These are phyloP conservation scores for Ephestia elutella DNA, from an alignment of 1,140 invertebrate genomes.

Conservation along the genomic window DNA sequence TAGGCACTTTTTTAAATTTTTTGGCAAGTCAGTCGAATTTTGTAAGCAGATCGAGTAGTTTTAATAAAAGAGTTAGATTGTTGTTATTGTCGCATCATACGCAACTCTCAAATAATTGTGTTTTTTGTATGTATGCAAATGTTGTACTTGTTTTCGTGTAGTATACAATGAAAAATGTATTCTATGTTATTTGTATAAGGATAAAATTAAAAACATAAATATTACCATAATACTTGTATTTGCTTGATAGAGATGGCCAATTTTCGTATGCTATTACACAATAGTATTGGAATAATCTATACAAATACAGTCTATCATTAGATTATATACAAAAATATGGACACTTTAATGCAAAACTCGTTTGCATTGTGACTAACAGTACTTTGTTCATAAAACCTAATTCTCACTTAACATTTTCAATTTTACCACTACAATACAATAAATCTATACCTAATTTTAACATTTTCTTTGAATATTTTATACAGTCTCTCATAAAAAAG, in stretches of 20 bases:
- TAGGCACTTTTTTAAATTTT: no score
- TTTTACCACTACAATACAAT: constrained; percentile 1
- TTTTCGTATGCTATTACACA: constrained; percentile 10
- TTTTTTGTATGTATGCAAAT: no score
- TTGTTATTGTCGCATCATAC: no score
- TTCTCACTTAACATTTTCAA: neutral
- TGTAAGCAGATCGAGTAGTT: no score
- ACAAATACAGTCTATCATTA: constrained; percentile 27
- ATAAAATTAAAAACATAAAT: no score
- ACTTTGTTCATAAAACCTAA: constrained; percentile 15
- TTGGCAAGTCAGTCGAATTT: no score
- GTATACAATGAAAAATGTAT: no score
- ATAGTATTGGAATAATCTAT: constrained; percentile 30
- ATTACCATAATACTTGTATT: constrained; percentile 42
- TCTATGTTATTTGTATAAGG: no score
- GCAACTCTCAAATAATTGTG: no score
- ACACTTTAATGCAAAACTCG: constrained; percentile 16
- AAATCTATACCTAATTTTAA: neutral
- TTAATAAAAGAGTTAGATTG: no score
- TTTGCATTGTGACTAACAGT: constrained; percentile 20
- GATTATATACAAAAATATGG: constrained; percentile 27
- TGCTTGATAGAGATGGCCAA: constrained; percentile 60
- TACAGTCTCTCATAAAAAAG: constrained; percentile 19
- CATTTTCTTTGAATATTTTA: neutral
- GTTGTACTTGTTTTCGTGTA: no score